Percentiles rank a stretch among this genome's conserved stretches.
phyloP scores from a whole-genome alignment of 2,113 vertebrate species.

The Gavia stellata region DNA sequence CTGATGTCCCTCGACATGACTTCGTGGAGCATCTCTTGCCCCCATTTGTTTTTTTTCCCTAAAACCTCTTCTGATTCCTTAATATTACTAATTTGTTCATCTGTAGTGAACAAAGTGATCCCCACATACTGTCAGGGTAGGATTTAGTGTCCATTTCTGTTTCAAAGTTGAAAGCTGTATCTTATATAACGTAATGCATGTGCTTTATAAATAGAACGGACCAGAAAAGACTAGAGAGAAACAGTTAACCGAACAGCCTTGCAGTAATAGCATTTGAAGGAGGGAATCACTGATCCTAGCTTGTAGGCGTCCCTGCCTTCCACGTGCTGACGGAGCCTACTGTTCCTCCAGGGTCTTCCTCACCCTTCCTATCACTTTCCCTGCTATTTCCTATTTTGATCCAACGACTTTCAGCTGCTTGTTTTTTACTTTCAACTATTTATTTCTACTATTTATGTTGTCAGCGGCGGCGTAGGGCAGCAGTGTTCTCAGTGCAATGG shows the following conservation, averaged over 20 bases:
- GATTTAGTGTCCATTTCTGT: not conserved
- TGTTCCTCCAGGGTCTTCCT: not conserved
- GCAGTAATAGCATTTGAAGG: not conserved
- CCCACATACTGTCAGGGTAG: not conserved
- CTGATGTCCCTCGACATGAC: not conserved
- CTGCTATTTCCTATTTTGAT: not conserved
- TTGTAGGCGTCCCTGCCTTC: not conserved
- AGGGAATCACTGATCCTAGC: not conserved
- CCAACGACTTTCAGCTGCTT: not conserved
- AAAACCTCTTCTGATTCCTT: not conserved
- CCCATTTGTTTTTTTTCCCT: not conserved
- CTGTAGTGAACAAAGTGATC: not conserved
- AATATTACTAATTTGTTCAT: not conserved
- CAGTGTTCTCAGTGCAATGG: not conserved
- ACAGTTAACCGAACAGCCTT: not conserved
- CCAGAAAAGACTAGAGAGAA: not conserved
- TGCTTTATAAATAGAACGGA: not conserved
- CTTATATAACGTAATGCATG: not conserved
- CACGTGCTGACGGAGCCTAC: rapidly evolving
- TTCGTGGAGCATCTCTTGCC: not conserved
- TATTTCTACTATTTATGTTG: not conserved
- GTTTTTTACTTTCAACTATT: not conserved
- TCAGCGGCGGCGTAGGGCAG: not conserved
- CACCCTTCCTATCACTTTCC: not conserved
- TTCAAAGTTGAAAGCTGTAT: not conserved